These are phyloP conservation scores for Labroides dimidiatus DNA, from an alignment of 2,797 vertebrate species.

Conservation along the genomic window DNA sequence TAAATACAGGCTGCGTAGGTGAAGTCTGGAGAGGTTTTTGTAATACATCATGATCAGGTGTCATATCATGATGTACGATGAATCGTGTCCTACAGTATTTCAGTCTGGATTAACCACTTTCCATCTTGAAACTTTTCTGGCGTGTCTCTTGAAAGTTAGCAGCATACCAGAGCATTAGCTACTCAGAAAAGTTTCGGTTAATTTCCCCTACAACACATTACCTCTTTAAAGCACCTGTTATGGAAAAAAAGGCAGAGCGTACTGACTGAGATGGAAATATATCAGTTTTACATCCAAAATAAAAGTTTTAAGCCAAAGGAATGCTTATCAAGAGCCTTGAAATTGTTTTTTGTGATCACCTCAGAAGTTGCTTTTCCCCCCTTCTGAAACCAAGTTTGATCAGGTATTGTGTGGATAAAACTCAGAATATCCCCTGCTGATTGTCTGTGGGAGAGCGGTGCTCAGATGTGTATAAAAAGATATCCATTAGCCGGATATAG, in stretches of 20 bases:
- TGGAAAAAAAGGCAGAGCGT: conserved; percentile 22
- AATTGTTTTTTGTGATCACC: conserved; percentile 8
- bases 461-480: conserved; percentile 60
- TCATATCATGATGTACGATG: conserved; percentile 9
- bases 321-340: conserved; percentile 36
- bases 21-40: conserved; percentile 38
- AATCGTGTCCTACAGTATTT: conserved; percentile 29
- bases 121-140: conserved; percentile 8
- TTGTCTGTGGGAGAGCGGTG: conserved; percentile 34
- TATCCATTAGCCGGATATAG: conserved; percentile 56
- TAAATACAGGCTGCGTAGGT: conserved; percentile 24
- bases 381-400: conserved; percentile 35
- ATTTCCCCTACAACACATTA: conserved; percentile 27
- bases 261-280: conserved; percentile 19
- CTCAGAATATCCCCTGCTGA: conserved; percentile 32
- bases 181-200: conserved; percentile 40
- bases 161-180: conserved; percentile 53
- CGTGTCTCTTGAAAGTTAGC: conserved; percentile 13
- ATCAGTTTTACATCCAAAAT: neutral
- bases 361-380: too few species aligned
- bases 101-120: conserved; percentile 18
- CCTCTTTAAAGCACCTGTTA: conserved; percentile 29
- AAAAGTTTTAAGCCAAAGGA: conserved; percentile 29
- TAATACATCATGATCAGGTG: conserved; percentile 47
- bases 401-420: conserved; percentile 19